A percentile compares a stretch with the other conserved stretches of the same genome.
phyloP scores from a whole-genome alignment of 2,797 vertebrate genomes.

The Morelia viridis region DNA sequence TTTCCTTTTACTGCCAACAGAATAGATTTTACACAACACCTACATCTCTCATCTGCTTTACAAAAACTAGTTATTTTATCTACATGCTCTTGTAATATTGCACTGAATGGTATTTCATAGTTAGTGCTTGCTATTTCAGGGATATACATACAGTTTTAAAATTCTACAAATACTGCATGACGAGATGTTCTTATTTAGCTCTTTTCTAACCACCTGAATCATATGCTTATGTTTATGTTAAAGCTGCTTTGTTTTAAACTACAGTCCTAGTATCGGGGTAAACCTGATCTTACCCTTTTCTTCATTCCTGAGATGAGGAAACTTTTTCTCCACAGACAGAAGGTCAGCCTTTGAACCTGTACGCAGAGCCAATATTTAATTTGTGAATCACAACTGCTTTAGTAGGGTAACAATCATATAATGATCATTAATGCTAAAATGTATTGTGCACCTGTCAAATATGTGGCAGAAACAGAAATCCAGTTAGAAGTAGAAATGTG shows the following conservation, averaged over 20 bases:
- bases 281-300: slow-evolving; percentile 82
- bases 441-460: not conserved
- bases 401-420: not conserved
- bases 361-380: slow-evolving; percentile 25
- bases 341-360: slow-evolving; percentile 86
- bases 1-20: not conserved
- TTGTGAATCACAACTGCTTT: slow-evolving; percentile 38
- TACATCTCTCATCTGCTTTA: not conserved
- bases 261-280: not conserved
- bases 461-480: not conserved
- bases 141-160: not conserved
- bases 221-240: not conserved
- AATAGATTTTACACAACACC: not conserved
- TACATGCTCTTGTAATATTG: not conserved
- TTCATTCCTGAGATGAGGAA: slow-evolving; percentile 74
- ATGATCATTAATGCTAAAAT: not conserved
- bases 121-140: not conserved
- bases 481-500: not conserved
- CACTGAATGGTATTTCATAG: not conserved
- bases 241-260: not conserved
- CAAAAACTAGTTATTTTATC: not conserved
- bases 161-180: not conserved
- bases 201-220: not conserved
- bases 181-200: not conserved
- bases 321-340: slow-evolving; percentile 81